Conservation (phyloP, 1,140 invertebrate genomes). For the Yoshiicerus persimilis region DNA sequence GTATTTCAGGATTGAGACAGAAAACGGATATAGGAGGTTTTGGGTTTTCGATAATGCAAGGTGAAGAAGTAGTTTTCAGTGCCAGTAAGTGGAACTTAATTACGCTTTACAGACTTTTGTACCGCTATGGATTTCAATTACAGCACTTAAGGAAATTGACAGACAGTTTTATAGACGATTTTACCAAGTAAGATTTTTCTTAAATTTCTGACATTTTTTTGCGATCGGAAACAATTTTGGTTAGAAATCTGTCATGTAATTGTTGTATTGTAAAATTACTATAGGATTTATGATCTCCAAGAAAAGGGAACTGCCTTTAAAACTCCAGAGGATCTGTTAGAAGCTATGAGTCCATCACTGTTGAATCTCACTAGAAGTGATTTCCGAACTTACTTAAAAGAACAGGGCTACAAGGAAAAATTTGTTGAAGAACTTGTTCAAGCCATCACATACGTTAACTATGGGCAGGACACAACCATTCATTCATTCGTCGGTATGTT, state of each 20-base stretch:
- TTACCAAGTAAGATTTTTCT: conserved; percentile 53
- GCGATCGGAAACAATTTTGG: too few relatives aligned
- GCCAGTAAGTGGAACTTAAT: conserved; percentile 46
- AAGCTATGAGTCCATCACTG: conserved; percentile 60
- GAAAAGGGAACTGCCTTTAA: conserved; percentile 58
- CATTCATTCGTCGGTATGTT: conserved; percentile 64
- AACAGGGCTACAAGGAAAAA: conserved; percentile 55
- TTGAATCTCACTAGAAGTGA: conserved; percentile 57
- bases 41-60: conserved; percentile 13
- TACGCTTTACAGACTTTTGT: conserved; percentile 58
- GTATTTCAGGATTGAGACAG: not conserved
- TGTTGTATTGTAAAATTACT: not conserved
- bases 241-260: too few relatives aligned
- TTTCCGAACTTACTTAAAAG: conserved; percentile 55
- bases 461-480: conserved; percentile 63
- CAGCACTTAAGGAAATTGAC: conserved; percentile 56
- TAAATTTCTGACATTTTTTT: too few relatives aligned
- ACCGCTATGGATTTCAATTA: conserved; percentile 62
- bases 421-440: conserved; percentile 64
- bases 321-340: conserved; percentile 59
- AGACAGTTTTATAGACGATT: conserved; percentile 54
- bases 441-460: conserved; percentile 63
- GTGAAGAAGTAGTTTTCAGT: conserved; percentile 1
- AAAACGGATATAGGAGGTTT: not conserved
- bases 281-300: conserved; percentile 63